These are phyloP conservation scores for Hesperophylax magnus DNA, from an alignment of 1,140 invertebrate species.

Conservation along the genomic window DNA sequence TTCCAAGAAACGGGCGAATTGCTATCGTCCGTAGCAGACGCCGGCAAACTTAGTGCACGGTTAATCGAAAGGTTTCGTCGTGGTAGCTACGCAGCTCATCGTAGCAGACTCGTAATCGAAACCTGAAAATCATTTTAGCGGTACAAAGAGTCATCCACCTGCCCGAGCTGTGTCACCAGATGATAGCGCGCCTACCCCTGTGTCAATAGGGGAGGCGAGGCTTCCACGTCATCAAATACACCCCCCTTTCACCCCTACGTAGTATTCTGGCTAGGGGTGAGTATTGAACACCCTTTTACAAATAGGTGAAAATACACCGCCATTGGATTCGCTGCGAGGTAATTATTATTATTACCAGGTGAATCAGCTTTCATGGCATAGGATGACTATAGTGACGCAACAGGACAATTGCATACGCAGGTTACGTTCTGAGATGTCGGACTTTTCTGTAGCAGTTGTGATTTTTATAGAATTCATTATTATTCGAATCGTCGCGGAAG, in stretches of 20 bases:
- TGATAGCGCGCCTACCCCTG: background rate
- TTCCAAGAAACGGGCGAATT: background rate
- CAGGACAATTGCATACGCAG: no score
- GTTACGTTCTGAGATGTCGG: no score
- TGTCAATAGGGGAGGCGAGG: background rate
- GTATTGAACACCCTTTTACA: background rate
- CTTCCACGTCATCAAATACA: constrained; percentile 18
- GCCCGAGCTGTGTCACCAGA: background rate
- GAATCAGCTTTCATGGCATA: background rate
- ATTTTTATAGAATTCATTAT: no score
- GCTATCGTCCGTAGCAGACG: background rate
- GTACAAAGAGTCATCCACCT: constrained; percentile 21
- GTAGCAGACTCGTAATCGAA: background rate
- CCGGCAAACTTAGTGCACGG: background rate
- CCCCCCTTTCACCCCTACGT: background rate
- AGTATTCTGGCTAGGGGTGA: background rate
- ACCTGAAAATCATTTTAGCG: constrained; percentile 15
- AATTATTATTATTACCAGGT: background rate
- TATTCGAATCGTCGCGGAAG: no score
- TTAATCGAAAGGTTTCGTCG: constrained; percentile 4
- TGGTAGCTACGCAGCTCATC: no score
- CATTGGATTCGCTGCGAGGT: background rate
- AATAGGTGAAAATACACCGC: constrained; percentile 13
- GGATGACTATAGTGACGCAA: no score
- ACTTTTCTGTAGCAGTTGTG: no score